Percentiles rank a stretch among this genome's conserved stretches.
These are phyloP conservation scores for Thermophis baileyi DNA, from an alignment of 2,113 vertebrate genomes.

Conservation along the genomic window DNA sequence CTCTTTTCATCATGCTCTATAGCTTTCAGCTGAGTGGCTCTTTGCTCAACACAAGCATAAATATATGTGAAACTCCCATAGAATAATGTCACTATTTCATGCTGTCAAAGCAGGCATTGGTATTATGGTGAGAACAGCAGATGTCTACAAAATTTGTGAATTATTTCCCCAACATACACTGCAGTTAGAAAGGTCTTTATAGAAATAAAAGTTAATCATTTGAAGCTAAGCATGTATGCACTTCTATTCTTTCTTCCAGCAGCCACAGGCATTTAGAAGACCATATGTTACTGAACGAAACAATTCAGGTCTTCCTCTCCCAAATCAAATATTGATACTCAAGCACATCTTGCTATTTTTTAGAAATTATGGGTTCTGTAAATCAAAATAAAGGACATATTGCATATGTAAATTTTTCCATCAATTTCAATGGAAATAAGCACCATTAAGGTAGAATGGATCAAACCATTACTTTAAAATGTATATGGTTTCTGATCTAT, in stretches of 20 bases:
- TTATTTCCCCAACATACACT: conserved; percentile 71
- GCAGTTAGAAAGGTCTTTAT: conserved; percentile 65
- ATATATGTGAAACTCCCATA: conserved; percentile 76
- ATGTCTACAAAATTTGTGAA: conserved; percentile 67
- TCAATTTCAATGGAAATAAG: not conserved
- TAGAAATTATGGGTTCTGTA: not conserved
- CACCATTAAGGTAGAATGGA: not conserved
- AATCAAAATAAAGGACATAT: not conserved
- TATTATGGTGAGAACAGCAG: conserved; percentile 73
- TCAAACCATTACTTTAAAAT: not conserved
- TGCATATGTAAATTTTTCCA: not conserved
- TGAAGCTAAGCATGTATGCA: conserved; percentile 80
- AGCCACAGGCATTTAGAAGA: conserved; percentile 68
- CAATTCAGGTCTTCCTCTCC: conserved; percentile 40
- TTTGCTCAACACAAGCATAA: conserved; percentile 74
- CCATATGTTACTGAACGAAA: conserved; percentile 52
- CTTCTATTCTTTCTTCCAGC: conserved; percentile 79
- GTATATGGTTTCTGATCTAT: conserved; percentile 4
- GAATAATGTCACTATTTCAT: conserved; percentile 75
- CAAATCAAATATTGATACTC: conserved; percentile 27
- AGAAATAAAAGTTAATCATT: conserved; percentile 77
- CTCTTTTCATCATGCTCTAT: conserved; percentile 52
- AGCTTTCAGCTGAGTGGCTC: conserved; percentile 60
- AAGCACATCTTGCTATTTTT: conserved; percentile 17
- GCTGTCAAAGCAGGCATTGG: conserved; percentile 78